Conservation (phyloP, 2,113 vertebrate species). For the Uropsilus gracilis region DNA sequence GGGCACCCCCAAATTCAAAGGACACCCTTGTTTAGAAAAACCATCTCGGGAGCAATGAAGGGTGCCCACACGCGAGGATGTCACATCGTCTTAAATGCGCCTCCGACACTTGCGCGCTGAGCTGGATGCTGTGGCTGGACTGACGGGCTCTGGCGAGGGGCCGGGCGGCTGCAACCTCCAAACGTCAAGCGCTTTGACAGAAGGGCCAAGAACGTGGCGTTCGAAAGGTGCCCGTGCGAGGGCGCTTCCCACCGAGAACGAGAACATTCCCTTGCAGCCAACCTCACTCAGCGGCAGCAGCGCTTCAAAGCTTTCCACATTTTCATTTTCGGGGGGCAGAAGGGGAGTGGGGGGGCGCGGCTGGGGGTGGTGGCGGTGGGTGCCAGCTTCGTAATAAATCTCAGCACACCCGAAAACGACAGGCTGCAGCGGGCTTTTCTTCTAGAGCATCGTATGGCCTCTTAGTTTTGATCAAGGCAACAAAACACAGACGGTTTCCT, state of each 20-base stretch:
- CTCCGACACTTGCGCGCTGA: conserved; percentile 46
- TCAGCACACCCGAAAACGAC: background rate
- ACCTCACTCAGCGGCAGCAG: background rate
- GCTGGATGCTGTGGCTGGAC: background rate
- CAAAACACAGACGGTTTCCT: background rate
- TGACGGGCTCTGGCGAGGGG: background rate
- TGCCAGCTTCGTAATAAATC: background rate
- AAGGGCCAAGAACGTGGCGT: background rate
- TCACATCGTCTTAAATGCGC: background rate
- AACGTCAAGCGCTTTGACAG: background rate
- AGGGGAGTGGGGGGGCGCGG: background rate
- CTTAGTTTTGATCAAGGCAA: conserved; percentile 13
- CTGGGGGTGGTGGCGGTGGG: no score
- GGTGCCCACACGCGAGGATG: background rate
- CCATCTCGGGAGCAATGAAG: background rate
- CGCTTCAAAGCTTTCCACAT: background rate
- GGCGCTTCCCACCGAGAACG: no score
- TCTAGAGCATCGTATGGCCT: background rate
- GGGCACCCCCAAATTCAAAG: background rate
- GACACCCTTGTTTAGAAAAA: background rate
- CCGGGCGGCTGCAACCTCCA: background rate
- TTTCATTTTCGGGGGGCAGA: background rate
- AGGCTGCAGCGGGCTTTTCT: background rate
- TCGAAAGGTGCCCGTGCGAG: no score
- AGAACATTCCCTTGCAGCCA: background rate